Conservation (phyloP, 2,888 invertebrate species). For the Andrena fulva region DNA sequence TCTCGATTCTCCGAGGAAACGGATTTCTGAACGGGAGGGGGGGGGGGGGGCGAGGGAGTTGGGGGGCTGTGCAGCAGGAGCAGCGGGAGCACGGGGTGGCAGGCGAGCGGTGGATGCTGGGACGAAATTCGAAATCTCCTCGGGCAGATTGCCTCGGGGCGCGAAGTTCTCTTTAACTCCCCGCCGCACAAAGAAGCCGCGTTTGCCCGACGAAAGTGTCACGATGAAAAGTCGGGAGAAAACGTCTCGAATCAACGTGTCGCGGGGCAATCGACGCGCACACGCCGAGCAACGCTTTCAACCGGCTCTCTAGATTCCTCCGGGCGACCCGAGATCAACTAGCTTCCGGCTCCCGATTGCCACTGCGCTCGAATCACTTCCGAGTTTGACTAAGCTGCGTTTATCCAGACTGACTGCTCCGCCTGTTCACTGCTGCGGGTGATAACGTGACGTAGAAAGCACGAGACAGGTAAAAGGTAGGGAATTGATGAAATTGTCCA, state of each 20-base stretch:
- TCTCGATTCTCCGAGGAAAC: conserved; percentile 70
- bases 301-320: conserved; percentile 48
- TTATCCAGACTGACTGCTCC: conserved; percentile 24
- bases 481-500: neutral
- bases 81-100: no score
- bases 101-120: conserved; percentile 19
- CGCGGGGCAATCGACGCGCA: conserved; percentile 64
- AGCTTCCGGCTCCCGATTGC: conserved; percentile 51
- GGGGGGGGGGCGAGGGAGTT: neutral
- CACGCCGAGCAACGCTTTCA: conserved; percentile 42
- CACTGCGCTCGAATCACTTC: conserved; percentile 54
- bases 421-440: neutral
- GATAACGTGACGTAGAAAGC: neutral
- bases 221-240: conserved; percentile 64
- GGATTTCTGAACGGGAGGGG: conserved; percentile 62
- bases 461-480: neutral
- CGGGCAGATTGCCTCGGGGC: conserved; percentile 69
- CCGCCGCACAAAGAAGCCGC: conserved; percentile 69
- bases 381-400: conserved; percentile 12
- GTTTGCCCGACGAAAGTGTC: conserved; percentile 65
- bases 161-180: conserved; percentile 71
- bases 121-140: conserved; percentile 73
- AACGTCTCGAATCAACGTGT: conserved; percentile 70
- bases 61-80: neutral
- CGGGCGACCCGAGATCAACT: conserved; percentile 51